phyloP scores from a whole-genome alignment of 2,113 vertebrate species.

The Lichenostomus cassidix region DNA sequence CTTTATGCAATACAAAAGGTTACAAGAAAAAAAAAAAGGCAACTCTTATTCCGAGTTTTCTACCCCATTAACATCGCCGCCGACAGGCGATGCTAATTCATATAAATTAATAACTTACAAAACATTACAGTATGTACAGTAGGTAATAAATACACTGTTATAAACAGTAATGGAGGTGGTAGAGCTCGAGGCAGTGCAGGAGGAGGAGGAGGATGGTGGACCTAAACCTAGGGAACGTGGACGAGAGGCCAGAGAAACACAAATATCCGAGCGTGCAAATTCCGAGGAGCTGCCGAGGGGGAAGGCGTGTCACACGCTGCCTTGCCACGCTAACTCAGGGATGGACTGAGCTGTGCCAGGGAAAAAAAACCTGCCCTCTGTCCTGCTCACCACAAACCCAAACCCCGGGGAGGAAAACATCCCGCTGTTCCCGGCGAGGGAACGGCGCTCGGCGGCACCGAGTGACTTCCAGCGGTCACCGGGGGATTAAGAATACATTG shows the following conservation, averaged over 20 bases:
- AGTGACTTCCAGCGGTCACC: neutral
- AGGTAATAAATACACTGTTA: constrained; percentile 99
- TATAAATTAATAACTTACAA: constrained; percentile 99
- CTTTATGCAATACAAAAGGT: constrained; percentile 81
- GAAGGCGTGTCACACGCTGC: neutral
- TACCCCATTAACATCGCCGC: constrained; percentile 90
- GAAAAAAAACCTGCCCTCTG: neutral
- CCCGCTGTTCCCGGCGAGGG: constrained; percentile 12
- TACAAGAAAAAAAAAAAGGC: constrained; percentile 77
- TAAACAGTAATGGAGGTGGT: constrained; percentile 95
- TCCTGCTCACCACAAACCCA: constrained; percentile 23
- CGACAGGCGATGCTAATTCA: constrained; percentile 93
- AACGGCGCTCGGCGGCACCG: neutral
- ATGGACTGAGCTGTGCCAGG: constrained; percentile 5
- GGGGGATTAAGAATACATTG: neutral
- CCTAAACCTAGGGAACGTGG: constrained; percentile 41
- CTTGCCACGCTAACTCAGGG: neutral
- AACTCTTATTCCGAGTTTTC: constrained; percentile 93
- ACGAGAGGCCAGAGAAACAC: neutral
- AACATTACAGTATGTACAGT: constrained; percentile 98
- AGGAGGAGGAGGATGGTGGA: constrained; percentile 77
- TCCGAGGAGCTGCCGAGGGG: neutral
- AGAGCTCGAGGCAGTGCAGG: constrained; percentile 88
- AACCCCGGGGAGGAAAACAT: neutral
- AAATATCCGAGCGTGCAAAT: neutral